Percentiles rank a stretch among this genome's conserved stretches.
phyloP scores from a whole-genome alignment of 1,140 invertebrate species.

The Mercenaria mercenaria region DNA sequence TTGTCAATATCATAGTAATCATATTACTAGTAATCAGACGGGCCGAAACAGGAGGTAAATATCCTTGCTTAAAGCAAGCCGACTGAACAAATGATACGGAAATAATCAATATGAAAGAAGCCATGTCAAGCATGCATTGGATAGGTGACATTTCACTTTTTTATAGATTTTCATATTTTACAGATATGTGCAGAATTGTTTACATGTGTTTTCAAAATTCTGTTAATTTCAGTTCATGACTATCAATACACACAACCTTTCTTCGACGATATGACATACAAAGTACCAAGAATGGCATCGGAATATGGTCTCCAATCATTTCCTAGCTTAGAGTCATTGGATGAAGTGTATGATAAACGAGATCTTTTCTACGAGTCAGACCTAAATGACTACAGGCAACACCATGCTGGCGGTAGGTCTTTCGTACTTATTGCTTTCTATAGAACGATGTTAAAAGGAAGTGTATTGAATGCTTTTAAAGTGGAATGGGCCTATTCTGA shows the following conservation, averaged over 20 bases:
- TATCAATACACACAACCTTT: conserved; percentile 90
- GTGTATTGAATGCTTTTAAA: background rate
- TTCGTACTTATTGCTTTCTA: no score
- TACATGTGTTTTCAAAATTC: no score
- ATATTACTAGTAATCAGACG: no score
- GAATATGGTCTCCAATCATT: conserved; percentile 97
- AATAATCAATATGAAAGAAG: no score
- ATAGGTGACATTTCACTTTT: no score
- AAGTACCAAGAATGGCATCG: conserved; percentile 94
- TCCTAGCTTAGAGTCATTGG: conserved; percentile 76
- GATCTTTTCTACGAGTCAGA: conserved; percentile 66
- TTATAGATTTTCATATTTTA: no score
- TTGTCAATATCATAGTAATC: no score
- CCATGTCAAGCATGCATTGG: no score
- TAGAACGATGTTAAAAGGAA: background rate
- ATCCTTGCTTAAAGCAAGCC: no score
- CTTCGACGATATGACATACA: conserved; percentile 94
- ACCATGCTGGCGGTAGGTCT: conserved; percentile 66
- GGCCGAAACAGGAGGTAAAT: no score
- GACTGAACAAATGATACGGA: no score
- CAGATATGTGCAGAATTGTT: no score
- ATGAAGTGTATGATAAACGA: conserved; percentile 55
- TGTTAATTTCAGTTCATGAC: conserved; percentile 37
- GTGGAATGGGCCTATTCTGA: background rate
- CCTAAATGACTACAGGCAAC: conserved; percentile 74